phyloP scores from a whole-genome alignment of 2,113 vertebrate species.

The Esox niger region DNA sequence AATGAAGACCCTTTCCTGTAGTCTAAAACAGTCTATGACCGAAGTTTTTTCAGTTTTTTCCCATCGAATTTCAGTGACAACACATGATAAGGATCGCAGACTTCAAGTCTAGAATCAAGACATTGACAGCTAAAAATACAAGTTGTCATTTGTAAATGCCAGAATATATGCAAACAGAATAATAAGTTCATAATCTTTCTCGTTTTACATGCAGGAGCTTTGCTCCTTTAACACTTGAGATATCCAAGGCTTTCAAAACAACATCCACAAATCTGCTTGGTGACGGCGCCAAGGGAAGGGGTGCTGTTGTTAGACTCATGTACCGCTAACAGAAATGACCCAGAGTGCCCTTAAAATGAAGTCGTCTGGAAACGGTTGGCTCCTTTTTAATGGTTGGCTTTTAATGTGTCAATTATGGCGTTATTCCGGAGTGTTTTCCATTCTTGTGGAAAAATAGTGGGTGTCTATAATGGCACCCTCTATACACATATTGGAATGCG shows the following conservation, averaged over 20 bases:
- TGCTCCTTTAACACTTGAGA: slow-evolving; percentile 10
- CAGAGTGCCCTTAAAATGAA: background rate
- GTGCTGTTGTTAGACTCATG: background rate
- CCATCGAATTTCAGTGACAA: too few relatives aligned
- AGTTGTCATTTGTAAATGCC: too few relatives aligned
- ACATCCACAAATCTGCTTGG: slow-evolving; percentile 6
- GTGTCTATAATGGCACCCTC: too few relatives aligned
- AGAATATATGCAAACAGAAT: too few relatives aligned
- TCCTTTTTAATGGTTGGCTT: slow-evolving; percentile 16
- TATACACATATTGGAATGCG: too few relatives aligned
- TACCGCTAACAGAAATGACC: background rate
- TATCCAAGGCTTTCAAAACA: slow-evolving; percentile 15
- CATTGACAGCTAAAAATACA: too few relatives aligned
- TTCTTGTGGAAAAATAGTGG: background rate
- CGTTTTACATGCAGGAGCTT: slow-evolving; percentile 18
- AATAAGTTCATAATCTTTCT: slow-evolving; percentile 7
- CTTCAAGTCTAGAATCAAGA: too few relatives aligned
- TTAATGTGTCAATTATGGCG: slow-evolving; percentile 4
- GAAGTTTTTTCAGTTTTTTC: too few relatives aligned
- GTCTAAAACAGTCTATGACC: too few relatives aligned
- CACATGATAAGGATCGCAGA: too few relatives aligned
- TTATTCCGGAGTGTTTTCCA: background rate
- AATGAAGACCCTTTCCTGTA: too few relatives aligned
- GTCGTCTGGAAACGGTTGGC: background rate
- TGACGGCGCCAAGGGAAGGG: slow-evolving; percentile 9